A percentile compares a stretch with the other conserved stretches of the same genome.
These are phyloP conservation scores for Cryptoprocta ferox DNA, from an alignment of 2,797 vertebrate genomes.

Conservation along the genomic window DNA sequence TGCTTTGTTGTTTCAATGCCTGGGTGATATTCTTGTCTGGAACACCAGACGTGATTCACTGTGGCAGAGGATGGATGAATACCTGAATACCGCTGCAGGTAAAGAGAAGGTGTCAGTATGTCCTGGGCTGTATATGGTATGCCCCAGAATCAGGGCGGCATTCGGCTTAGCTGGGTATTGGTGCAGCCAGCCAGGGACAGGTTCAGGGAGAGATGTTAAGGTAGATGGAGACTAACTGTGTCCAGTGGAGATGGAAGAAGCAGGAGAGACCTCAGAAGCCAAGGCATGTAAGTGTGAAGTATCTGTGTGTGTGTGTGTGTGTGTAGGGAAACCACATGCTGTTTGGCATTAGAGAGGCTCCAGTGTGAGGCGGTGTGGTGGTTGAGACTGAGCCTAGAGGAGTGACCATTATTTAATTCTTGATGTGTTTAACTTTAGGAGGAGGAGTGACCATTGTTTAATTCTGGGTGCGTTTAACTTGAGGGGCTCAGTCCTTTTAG, in stretches of 20 bases:
- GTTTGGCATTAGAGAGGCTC: conserved; percentile 37
- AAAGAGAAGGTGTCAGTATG: not conserved
- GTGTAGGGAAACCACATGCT: not conserved
- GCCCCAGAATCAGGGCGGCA: not conserved
- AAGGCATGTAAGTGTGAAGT: not conserved
- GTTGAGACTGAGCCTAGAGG: not conserved
- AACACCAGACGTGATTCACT: not conserved
- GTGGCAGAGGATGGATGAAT: not conserved
- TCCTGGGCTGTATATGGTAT: not conserved
- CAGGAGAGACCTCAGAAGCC: not conserved
- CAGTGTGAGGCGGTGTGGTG: not conserved
- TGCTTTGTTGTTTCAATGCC: not conserved
- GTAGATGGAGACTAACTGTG: not conserved
- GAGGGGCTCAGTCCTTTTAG: not conserved
- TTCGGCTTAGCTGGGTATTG: not conserved
- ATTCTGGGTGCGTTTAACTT: not conserved
- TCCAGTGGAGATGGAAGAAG: not conserved
- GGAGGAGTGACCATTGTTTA: not conserved
- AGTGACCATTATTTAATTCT: not conserved
- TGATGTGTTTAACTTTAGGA: not conserved
- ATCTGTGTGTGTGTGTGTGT: too few relatives aligned
- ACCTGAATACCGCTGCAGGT: conserved; percentile 1
- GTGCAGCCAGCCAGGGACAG: not conserved
- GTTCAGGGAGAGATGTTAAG: not conserved
- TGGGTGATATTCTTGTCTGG: conserved; percentile 13